Evolutionary conservation across 2,888 invertebrate genomes (phyloP).

Genomic region (Boloria selene): DNA sequence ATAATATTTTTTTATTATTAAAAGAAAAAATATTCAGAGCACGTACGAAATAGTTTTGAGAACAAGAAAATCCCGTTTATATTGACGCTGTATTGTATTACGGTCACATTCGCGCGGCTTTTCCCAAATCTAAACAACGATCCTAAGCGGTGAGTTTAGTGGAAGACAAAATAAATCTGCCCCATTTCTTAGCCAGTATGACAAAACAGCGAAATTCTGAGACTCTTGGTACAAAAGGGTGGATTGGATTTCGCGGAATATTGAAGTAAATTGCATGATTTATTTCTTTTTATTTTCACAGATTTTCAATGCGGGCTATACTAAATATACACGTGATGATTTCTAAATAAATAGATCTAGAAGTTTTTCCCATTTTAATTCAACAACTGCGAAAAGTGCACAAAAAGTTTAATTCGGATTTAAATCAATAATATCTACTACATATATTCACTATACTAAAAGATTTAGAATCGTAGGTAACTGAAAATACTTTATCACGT

Average conservation of each 20-base stretch:
- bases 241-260: conserved; percentile 6
- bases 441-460: too few species aligned
- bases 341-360: too few species aligned
- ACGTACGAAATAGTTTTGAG: conserved; percentile 9
- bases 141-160: conserved; percentile 24
- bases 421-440: too few species aligned
- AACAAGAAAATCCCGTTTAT: conserved; percentile 19
- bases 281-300: neutral
- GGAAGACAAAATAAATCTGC: conserved; percentile 23
- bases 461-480: too few species aligned
- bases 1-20: conserved; percentile 2
- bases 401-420: too few species aligned
- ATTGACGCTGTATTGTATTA: conserved; percentile 22
- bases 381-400: too few species aligned
- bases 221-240: conserved; percentile 2
- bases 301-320: neutral
- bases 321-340: neutral
- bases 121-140: conserved; percentile 29
- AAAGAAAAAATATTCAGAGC: conserved; percentile 7
- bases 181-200: conserved; percentile 17
- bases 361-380: too few species aligned
- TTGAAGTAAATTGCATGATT: neutral
- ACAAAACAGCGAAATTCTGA: conserved; percentile 11
- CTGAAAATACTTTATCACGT: too few species aligned
- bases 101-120: conserved; percentile 31